Percentiles rank a stretch among this genome's conserved stretches.
phyloP scores from a whole-genome alignment of 2,113 vertebrate genomes.

The Etia nguti region DNA sequence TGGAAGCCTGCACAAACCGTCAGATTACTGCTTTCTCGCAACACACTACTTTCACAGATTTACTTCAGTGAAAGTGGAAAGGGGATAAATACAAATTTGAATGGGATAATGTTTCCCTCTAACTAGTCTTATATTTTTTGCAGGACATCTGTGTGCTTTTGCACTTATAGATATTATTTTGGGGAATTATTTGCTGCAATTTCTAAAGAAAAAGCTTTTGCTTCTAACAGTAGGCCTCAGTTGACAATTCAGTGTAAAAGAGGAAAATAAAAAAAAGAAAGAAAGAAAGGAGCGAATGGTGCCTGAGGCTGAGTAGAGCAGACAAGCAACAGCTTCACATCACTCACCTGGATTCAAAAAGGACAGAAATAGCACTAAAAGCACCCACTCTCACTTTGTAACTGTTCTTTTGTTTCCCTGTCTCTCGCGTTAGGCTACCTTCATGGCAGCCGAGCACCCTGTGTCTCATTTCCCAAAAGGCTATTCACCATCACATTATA shows the following conservation, averaged over 20 bases:
- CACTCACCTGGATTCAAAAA: slow-evolving; percentile 70
- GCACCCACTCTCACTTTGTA: slow-evolving; percentile 67
- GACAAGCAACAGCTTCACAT: slow-evolving; percentile 69
- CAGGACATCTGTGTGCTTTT: slow-evolving; percentile 15
- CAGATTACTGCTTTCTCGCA: slow-evolving; percentile 34
- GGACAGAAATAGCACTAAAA: slow-evolving; percentile 74
- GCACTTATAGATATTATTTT: slow-evolving; percentile 32
- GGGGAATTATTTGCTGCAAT: slow-evolving; percentile 32
- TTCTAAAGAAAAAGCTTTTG: slow-evolving; percentile 33
- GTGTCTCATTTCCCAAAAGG: slow-evolving; percentile 15
- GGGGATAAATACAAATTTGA: neutral
- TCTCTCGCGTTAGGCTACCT: slow-evolving; percentile 35
- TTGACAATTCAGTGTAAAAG: slow-evolving; percentile 45
- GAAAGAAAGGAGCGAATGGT: slow-evolving; percentile 23
- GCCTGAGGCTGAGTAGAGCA: slow-evolving; percentile 67
- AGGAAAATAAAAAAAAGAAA: neutral
- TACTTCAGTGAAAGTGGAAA: neutral
- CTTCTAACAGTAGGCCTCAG: slow-evolving; percentile 35
- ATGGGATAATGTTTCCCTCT: slow-evolving; percentile 2
- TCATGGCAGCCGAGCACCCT: slow-evolving; percentile 7
- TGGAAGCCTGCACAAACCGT: slow-evolving; percentile 32
- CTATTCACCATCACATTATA: slow-evolving; percentile 20
- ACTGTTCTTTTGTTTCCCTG: slow-evolving; percentile 63
- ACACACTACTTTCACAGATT: slow-evolving; percentile 21
- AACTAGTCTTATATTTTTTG: slow-evolving; percentile 2